Evolutionary conservation across 1,140 invertebrate species (phyloP).

Genomic region (Trachymyrmex septentrionalis): DNA sequence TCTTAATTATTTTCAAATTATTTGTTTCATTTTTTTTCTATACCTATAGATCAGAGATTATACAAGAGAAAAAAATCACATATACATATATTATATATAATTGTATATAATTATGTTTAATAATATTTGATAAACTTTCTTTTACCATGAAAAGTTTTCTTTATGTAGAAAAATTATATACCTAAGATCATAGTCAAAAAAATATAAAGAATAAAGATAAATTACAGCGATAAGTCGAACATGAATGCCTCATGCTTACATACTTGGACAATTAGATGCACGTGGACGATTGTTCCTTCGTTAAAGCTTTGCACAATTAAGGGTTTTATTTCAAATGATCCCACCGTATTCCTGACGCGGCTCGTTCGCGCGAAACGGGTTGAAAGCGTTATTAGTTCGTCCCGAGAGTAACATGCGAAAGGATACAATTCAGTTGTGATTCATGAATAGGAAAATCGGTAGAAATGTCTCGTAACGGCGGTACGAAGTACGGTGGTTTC

Average conservation of each 20-base stretch:
- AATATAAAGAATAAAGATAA: neutral
- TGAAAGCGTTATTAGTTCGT: constrained; percentile 24
- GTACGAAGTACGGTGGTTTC: constrained; percentile 40
- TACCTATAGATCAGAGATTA: no score
- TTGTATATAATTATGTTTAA: no score
- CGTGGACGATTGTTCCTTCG: neutral
- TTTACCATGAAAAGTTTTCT: no score
- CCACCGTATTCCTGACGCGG: constrained; percentile 5
- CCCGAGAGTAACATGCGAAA: constrained; percentile 8
- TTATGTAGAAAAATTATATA: neutral
- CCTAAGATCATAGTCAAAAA: neutral
- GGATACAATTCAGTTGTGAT: constrained; percentile 56
- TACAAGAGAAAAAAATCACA: no score
- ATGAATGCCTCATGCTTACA: neutral
- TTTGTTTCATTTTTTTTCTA: no score
- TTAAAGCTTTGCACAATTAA: constrained; percentile 31
- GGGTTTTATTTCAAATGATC: constrained; percentile 19
- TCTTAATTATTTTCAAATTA: no score
- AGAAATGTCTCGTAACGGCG: constrained; percentile 51
- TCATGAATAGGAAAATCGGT: constrained; percentile 70
- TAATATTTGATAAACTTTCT: no score
- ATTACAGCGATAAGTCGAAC: neutral
- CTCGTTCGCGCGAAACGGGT: neutral
- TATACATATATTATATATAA: no score
- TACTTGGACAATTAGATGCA: neutral